phyloP scores from a whole-genome alignment of 1,140 invertebrate species.

The Penaeus japonicus region DNA sequence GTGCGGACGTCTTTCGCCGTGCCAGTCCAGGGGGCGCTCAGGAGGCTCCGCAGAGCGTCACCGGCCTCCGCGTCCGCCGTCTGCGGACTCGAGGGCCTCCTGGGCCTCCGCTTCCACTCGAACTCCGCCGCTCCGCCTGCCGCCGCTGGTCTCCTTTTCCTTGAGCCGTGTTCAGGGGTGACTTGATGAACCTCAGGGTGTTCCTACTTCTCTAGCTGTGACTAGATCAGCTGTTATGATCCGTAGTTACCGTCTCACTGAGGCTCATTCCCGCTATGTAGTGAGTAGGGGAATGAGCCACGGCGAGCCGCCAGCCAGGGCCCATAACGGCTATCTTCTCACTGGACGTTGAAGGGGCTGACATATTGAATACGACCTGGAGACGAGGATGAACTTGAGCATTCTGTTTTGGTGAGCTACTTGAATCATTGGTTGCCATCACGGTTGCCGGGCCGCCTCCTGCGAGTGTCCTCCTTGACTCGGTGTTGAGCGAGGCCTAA shows the following conservation, averaged over 20 bases:
- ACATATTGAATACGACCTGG: neutral
- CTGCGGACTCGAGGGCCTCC: no score
- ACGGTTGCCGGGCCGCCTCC: neutral
- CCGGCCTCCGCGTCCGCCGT: no score
- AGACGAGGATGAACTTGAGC: constrained; percentile 27
- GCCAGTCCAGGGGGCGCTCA: no score
- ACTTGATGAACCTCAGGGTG: neutral
- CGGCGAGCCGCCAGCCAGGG: neutral
- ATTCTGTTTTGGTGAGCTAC: constrained; percentile 38
- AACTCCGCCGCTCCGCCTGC: no score
- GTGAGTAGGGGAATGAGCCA: neutral
- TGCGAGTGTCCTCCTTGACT: no score
- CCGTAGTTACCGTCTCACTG: neutral
- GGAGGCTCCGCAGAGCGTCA: no score
- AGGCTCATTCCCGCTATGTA: neutral
- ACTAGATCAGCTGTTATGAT: constrained; percentile 47
- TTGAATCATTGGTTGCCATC: neutral
- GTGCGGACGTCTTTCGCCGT: no score
- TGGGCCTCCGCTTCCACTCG: no score
- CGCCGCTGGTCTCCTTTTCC: no score
- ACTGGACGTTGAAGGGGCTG: neutral
- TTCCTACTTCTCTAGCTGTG: neutral
- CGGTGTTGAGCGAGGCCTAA: neutral
- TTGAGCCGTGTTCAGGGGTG: no score
- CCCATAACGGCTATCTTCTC: constrained; percentile 19